Conservation (phyloP, 2,888 invertebrate species). For the Polydrusus tereticollis region DNA sequence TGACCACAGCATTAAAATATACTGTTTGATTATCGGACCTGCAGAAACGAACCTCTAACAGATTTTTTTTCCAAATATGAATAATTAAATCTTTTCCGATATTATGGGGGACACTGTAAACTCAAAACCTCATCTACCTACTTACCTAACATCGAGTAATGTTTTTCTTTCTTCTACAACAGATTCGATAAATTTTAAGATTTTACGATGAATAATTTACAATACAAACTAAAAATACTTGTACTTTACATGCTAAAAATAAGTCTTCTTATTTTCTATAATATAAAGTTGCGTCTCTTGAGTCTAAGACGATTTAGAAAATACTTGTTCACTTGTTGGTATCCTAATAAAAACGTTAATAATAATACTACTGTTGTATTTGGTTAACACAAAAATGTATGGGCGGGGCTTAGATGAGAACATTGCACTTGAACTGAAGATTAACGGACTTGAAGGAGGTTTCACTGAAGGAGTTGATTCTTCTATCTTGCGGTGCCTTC, state of each 20-base stretch:
- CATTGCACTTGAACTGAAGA: conserved; percentile 64
- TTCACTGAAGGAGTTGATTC: conserved; percentile 61
- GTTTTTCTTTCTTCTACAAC: conserved; percentile 29
- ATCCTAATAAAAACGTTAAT: conserved; percentile 14
- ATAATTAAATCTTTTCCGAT: too few relatives aligned
- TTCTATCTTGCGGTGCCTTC: conserved; percentile 64
- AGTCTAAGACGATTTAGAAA: conserved; percentile 13
- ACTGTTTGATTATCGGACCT: too few relatives aligned
- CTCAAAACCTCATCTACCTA: background rate
- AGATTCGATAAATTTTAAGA: conserved; percentile 17
- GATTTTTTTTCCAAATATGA: too few relatives aligned
- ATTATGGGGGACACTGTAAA: too few relatives aligned
- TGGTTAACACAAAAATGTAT: conserved; percentile 16
- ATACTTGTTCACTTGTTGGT: conserved; percentile 28
- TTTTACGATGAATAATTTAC: conserved; percentile 9
- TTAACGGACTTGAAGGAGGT: conserved; percentile 65
- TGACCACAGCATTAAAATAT: too few relatives aligned
- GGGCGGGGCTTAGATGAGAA: conserved; percentile 51
- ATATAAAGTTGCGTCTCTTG: conserved; percentile 5
- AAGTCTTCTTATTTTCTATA: conserved; percentile 30
- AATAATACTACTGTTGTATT: conserved; percentile 25
- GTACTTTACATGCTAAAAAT: conserved; percentile 19
- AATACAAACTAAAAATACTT: conserved; percentile 33
- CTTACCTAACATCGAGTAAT: conserved; percentile 10
- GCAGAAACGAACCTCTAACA: too few relatives aligned